Conservation (phyloP, 2,797 vertebrate genomes). For the Eospalax fontanierii region DNA sequence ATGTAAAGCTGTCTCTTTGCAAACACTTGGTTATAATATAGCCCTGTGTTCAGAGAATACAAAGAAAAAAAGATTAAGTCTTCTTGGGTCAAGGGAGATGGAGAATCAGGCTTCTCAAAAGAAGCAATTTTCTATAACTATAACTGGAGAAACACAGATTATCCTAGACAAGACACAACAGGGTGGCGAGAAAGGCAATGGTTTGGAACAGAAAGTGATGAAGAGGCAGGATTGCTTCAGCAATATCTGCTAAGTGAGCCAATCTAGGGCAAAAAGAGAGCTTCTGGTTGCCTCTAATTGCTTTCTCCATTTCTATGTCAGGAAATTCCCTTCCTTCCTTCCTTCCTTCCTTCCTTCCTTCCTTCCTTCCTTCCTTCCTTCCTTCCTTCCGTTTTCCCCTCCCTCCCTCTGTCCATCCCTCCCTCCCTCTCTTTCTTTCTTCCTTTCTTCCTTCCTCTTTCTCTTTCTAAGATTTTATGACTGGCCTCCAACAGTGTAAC, state of each 20-base stretch:
- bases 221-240: not conserved
- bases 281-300: not conserved
- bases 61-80: slow-evolving; percentile 67
- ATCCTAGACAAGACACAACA: not conserved
- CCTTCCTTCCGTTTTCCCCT: too few relatives aligned
- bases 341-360: too few relatives aligned
- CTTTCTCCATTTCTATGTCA: not conserved
- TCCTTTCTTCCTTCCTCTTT: too few relatives aligned
- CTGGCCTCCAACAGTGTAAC: too few relatives aligned
- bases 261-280: not conserved
- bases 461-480: too few relatives aligned
- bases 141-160: slow-evolving; percentile 31
- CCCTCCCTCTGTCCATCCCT: too few relatives aligned
- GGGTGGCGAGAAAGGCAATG: not conserved
- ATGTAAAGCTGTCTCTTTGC: slow-evolving; percentile 40
- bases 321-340: not conserved
- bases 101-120: slow-evolving; percentile 66
- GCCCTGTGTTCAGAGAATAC: slow-evolving; percentile 45
- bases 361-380: too few relatives aligned
- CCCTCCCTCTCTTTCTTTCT: not conserved
- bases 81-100: slow-evolving; percentile 17
- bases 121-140: slow-evolving; percentile 70
- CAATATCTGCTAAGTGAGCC: not conserved
- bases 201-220: not conserved
- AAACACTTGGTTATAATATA: slow-evolving; percentile 61